phyloP scores from a whole-genome alignment of 1,140 invertebrate genomes.

The Conopomorpha cramerella region DNA sequence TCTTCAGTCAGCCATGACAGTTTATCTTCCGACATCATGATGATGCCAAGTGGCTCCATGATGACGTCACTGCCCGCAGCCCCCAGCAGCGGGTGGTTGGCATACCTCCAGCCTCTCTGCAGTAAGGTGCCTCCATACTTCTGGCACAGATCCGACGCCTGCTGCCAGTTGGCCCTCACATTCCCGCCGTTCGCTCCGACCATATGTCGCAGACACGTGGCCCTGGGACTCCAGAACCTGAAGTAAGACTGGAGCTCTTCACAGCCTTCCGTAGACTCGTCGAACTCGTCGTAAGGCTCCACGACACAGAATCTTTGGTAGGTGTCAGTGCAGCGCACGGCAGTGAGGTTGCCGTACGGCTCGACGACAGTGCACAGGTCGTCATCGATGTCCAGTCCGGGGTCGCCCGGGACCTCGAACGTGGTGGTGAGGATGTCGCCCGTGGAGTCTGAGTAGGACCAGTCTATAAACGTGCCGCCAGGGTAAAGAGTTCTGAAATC shows the following conservation, averaged over 20 bases:
- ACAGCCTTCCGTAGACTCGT: conserved; percentile 18
- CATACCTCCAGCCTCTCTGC: conserved; percentile 41
- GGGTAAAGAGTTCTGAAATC: conserved; percentile 40
- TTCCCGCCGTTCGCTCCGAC: conserved; percentile 19
- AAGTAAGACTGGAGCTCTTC: conserved; percentile 17
- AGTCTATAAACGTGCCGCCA: conserved; percentile 41
- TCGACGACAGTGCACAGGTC: conserved; percentile 29
- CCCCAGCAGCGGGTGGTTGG: conserved; percentile 30
- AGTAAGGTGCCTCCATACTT: conserved; percentile 30
- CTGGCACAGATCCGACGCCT: conserved; percentile 31
- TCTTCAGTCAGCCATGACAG: conserved; percentile 16
- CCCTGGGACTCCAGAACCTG: conserved; percentile 30
- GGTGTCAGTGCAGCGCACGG: conserved; percentile 28
- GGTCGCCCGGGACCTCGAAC: conserved; percentile 19
- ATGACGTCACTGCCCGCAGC: conserved; percentile 7
- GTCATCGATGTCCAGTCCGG: conserved; percentile 18
- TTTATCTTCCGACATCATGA: conserved; percentile 18
- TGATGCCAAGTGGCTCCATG: conserved; percentile 34
- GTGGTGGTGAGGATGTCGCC: conserved; percentile 13
- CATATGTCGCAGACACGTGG: conserved; percentile 26
- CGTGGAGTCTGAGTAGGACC: conserved; percentile 22
- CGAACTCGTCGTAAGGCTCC: conserved; percentile 21
- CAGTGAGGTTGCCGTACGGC: conserved; percentile 24
- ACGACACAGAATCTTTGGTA: conserved; percentile 46
- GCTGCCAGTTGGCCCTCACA: conserved; percentile 39